phyloP scores from a whole-genome alignment of 2,113 vertebrate genomes.

The Cyanoderma ruficeps region DNA sequence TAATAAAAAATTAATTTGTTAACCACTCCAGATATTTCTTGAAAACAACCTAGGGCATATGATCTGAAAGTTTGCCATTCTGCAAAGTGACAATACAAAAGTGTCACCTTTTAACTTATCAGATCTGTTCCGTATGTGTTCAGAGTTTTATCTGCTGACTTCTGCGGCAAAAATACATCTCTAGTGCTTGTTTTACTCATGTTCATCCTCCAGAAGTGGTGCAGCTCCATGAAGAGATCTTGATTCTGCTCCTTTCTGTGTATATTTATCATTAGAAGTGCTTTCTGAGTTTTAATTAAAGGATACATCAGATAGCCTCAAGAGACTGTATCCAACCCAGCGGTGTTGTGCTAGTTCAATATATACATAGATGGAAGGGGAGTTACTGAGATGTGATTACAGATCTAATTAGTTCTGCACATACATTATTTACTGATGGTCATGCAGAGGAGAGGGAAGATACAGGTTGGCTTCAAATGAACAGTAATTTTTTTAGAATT shows the following conservation, averaged over 20 bases:
- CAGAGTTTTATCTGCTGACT: neutral
- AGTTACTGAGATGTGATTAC: neutral
- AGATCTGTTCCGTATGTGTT: neutral
- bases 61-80: neutral
- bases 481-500: neutral
- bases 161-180: neutral
- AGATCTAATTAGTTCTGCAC: neutral
- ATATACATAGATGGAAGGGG: neutral
- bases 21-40: neutral
- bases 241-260: neutral
- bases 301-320: neutral
- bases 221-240: neutral
- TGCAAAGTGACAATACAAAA: neutral
- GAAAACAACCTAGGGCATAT: neutral
- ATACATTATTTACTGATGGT: neutral
- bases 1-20: neutral
- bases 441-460: neutral
- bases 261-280: neutral
- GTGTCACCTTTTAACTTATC: neutral
- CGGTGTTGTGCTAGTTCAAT: neutral
- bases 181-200: neutral
- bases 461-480: neutral
- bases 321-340: neutral
- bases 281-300: constrained; percentile 43
- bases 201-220: neutral